Percentiles rank a stretch among this genome's conserved stretches.
Conservation (phyloP, 2,113 vertebrate genomes). For the Leptosomus discolor region DNA sequence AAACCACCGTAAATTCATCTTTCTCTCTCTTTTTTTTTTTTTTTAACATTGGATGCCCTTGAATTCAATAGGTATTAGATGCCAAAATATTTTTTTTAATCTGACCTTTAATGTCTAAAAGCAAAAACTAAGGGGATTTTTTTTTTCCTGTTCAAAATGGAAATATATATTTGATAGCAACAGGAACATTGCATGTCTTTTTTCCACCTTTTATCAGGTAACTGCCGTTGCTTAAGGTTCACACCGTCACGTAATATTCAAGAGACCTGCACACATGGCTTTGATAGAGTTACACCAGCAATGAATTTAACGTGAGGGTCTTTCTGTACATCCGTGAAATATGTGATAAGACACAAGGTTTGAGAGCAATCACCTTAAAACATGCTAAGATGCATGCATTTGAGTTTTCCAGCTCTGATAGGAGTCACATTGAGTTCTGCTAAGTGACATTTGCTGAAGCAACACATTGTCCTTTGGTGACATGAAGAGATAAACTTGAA, state of each 20-base stretch:
- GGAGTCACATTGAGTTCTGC: not conserved
- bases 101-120: not conserved
- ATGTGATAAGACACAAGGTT: not conserved
- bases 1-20: not conserved
- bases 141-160: not conserved
- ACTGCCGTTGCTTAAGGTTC: not conserved
- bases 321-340: not conserved
- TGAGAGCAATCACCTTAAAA: not conserved
- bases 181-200: not conserved
- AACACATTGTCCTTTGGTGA: not conserved
- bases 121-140: not conserved
- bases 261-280: not conserved
- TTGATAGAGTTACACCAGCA: not conserved
- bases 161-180: not conserved
- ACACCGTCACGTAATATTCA: not conserved
- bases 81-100: not conserved
- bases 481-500: constrained; percentile 42
- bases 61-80: not conserved
- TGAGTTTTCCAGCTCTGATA: not conserved
- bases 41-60: not conserved
- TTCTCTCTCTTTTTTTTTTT: not conserved
- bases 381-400: accelerated
- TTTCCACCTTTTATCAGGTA: not conserved
- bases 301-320: not conserved
- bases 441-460: not conserved